A percentile compares a stretch with the other conserved stretches of the same genome.
These are phyloP conservation scores for Dryococelus australis DNA, from an alignment of 2,888 invertebrate species.

Conservation along the genomic window DNA sequence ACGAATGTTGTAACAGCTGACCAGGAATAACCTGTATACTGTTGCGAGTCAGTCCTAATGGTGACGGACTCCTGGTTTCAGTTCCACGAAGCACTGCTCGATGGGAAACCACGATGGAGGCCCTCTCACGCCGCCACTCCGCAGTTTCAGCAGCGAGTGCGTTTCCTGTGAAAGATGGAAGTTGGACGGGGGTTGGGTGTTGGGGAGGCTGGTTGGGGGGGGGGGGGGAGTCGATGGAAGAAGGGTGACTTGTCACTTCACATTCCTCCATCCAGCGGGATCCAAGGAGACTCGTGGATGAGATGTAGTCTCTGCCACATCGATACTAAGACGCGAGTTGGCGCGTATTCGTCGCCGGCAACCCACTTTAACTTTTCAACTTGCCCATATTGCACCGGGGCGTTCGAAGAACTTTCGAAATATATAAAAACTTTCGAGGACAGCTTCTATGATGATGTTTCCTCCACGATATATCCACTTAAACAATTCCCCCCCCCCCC, in stretches of 20 bases:
- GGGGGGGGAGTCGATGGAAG: too few relatives aligned
- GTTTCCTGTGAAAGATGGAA: too few relatives aligned
- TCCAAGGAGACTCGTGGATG: background rate
- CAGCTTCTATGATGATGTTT: background rate
- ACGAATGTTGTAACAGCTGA: too few relatives aligned
- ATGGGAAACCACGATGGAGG: too few relatives aligned
- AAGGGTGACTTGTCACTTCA: background rate
- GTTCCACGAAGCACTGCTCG: too few relatives aligned
- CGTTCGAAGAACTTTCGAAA: background rate
- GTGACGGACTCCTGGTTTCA: too few relatives aligned
- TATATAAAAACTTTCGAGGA: background rate
- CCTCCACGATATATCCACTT: background rate
- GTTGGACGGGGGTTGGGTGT: too few relatives aligned
- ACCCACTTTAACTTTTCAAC: background rate
- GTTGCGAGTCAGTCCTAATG: too few relatives aligned
- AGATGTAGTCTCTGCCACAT: background rate
- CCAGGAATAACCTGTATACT: too few relatives aligned
- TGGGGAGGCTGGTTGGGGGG: too few relatives aligned
- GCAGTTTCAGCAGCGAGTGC: too few relatives aligned
- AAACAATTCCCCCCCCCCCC: background rate
- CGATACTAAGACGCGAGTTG: background rate
- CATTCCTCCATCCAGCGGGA: background rate
- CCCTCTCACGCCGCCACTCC: too few relatives aligned
- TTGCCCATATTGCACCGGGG: background rate
- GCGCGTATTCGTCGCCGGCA: background rate